These are phyloP conservation scores for Drosophila watanabei DNA, from an alignment of 1,140 invertebrate genomes.

Conservation along the genomic window DNA sequence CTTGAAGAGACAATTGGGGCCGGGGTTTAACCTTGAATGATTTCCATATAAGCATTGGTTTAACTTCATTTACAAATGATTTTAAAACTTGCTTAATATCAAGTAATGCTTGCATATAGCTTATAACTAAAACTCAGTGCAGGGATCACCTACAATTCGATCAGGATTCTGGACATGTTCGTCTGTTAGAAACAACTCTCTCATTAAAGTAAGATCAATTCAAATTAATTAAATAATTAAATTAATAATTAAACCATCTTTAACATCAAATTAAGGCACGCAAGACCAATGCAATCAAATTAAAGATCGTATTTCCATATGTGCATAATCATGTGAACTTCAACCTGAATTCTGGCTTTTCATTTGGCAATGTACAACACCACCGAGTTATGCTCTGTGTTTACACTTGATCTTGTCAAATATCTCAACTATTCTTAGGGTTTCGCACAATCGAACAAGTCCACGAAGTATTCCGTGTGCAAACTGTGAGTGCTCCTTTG, in stretches of 20 bases:
- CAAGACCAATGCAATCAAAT: background rate
- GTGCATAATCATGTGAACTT: constrained; percentile 10
- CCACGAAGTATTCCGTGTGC: background rate
- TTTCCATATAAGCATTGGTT: background rate
- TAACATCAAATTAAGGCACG: background rate
- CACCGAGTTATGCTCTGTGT: background rate
- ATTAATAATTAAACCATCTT: background rate
- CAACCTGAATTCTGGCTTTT: background rate
- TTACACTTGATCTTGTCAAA: constrained; percentile 2
- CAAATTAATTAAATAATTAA: no score
- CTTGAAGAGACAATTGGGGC: constrained; percentile 6
- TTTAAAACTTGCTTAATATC: background rate
- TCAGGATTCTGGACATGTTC: background rate
- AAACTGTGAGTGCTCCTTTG: constrained; percentile 12
- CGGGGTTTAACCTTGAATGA: constrained; percentile 5
- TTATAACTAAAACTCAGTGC: background rate
- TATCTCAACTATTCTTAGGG: no score
- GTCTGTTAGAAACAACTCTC: background rate
- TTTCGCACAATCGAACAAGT: background rate
- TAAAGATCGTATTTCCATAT: constrained; percentile 5
- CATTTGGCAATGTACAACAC: background rate
- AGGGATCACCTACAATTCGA: background rate
- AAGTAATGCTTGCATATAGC: background rate
- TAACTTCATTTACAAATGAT: background rate
- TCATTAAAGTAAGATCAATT: background rate